Evolutionary conservation across 1,140 invertebrate genomes (phyloP), one percentile per base, ranked within the genome.

Genomic region (Plutomurus gul): DNA sequence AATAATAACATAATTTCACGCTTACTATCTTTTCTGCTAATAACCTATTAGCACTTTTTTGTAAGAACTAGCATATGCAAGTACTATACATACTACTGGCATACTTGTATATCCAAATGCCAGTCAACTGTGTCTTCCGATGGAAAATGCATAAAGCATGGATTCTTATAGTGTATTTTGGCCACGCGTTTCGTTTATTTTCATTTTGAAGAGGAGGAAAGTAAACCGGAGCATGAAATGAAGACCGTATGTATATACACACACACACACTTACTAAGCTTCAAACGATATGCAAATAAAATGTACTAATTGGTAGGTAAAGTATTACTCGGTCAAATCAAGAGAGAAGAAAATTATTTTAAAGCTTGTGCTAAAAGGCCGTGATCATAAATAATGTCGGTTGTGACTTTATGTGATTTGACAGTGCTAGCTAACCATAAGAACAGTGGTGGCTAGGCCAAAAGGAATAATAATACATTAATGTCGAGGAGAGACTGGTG

Each of bases 261-360:
- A 33, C 36, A 16, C 27, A 65, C 30, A 30, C 36, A 33, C 18
- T 18, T 8, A 18, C 18, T n/a, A 1, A 20, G 20, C 46, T 49
- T 7, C 16, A 49, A 49, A 30, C 36, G 10, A 20, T 65, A 65
- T 65, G 56, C 27, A 65, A 65, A 65, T 65, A 65, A 65, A 65
- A 36, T 18, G 56, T 65, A 65, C 56, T 65, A 65, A 65, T 65
- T 65, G 56, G 13, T 65, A 65, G 27, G 56, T 65, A 65, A 65
- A 65, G 25, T 65, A 33, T 33, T 33, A 36, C 27, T 65, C 25
- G 25, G 56, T 60, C 27, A 65, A 65, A 27, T 27, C 16, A n/a
- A 65, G 11, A 43, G 13, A 33, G 13, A 65, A 36, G 30, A 36
- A 5, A 65, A 36, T 65, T 43, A 43, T 43, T 43, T 43, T 33